phyloP scores from a whole-genome alignment of 2,113 vertebrate species.

The Columba janthina region DNA sequence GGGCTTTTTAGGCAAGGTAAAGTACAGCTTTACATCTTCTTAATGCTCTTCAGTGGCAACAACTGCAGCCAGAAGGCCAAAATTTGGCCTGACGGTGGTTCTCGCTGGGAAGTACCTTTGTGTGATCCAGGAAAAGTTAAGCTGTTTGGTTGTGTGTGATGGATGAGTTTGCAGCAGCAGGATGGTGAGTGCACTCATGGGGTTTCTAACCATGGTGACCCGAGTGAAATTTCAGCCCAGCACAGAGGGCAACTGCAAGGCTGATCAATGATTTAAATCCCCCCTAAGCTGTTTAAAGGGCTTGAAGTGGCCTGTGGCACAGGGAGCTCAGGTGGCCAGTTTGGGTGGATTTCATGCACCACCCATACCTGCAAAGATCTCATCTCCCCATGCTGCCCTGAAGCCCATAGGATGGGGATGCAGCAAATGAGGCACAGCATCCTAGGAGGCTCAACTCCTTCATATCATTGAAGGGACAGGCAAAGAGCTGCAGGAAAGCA shows the following conservation, averaged over 20 bases:
- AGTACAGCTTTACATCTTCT: not conserved
- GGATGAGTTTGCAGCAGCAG: not conserved
- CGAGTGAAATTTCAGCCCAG: not conserved
- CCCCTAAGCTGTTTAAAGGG: not conserved
- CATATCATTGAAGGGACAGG: rapidly evolving
- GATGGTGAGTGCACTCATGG: rapidly evolving
- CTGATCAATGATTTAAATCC: not conserved
- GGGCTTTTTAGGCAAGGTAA: not conserved
- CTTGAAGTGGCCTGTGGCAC: not conserved
- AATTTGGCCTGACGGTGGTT: not conserved
- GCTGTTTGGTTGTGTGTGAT: not conserved
- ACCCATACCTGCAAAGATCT: rapidly evolving
- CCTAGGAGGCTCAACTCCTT: not conserved
- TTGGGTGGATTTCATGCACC: not conserved
- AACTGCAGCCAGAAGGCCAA: not conserved
- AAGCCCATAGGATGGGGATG: not conserved
- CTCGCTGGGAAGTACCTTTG: not conserved
- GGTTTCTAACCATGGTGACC: not conserved
- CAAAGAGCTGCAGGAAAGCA: not conserved
- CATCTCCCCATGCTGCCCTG: rapidly evolving
- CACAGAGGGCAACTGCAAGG: not conserved
- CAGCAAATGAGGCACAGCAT: not conserved
- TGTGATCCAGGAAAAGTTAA: not conserved
- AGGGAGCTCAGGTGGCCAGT: not conserved
- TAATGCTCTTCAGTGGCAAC: not conserved